Evolutionary conservation across 2,113 vertebrate genomes (phyloP), one percentile per base, ranked within the genome.

Genomic region (Lates calcarifer): DNA sequence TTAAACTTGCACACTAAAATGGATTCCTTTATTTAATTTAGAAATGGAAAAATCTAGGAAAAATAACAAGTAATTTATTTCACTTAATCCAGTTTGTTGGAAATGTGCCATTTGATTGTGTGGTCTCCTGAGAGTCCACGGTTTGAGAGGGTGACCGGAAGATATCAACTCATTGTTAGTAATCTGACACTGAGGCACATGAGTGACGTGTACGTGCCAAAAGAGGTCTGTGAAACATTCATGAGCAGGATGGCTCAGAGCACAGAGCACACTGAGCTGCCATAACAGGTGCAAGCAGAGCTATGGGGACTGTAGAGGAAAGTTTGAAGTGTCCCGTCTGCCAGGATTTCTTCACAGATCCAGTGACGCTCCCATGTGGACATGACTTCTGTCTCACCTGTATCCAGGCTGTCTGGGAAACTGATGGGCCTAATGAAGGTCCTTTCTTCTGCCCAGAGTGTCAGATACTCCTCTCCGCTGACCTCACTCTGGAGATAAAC

Each of bases 401-500:
- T 51, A 95, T 95, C 66, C 83, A 77, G 28, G 63, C 89, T 12
- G 94, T 95, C 18, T 95, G 94, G 94, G 91, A 93, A 84, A 84
- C 85, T 13, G 91, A 94, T 20, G 77, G 77, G 8, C 72, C 82
- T 6, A 18, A 81, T 3, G 55, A 77, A 3, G 92, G 74, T 13
- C 91, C 87, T 24, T 51, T 89, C 29, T 95, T 95, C 83, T 95
- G 95, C 62, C 95, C 95, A 7, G 95, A 95, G 86, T 95, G 95
- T 88, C 94, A 94, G 87, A 91, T 94, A 45, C 83, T 95, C 18
- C 85, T 95, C 12, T 72, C 90, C 31, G 66, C 93, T 60, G 80
- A 89, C 58, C 77, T 90, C 60, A 71, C 77, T 37, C 86, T 94
- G 81, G 77, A 94, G 74, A 66, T 91, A 61, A 93, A 95, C 70